Percentiles rank a stretch among this genome's conserved stretches.
phyloP scores from a whole-genome alignment of 2,113 vertebrate species.

The Phainopepla nitens region DNA sequence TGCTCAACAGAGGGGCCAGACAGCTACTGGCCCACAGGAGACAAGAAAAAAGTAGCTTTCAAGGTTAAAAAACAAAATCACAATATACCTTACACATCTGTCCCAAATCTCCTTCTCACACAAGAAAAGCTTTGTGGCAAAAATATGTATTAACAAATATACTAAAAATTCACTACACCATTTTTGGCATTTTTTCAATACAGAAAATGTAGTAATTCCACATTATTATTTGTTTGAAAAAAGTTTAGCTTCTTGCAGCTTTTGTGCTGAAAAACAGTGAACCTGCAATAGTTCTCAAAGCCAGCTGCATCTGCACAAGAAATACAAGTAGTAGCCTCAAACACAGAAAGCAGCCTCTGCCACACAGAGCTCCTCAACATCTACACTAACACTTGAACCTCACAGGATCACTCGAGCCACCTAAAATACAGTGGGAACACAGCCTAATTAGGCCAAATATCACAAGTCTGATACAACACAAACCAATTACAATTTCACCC shows the following conservation, averaged over 20 bases:
- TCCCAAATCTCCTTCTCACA: neutral
- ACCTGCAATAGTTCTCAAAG: neutral
- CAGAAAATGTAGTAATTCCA: neutral
- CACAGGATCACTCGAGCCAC: neutral
- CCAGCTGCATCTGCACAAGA: neutral
- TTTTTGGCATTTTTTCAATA: neutral
- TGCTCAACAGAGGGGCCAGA: neutral
- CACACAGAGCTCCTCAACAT: neutral
- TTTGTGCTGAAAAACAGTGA: neutral
- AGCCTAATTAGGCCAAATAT: neutral
- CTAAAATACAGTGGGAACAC: neutral
- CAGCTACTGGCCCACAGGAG: neutral
- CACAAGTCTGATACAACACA: neutral
- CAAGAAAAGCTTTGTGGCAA: neutral
- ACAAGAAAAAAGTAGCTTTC: neutral
- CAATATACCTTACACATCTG: neutral
- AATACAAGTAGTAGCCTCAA: neutral
- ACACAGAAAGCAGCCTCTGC: neutral
- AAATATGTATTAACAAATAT: neutral
- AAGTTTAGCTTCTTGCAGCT: neutral
- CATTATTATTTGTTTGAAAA: neutral
- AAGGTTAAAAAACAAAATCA: neutral
- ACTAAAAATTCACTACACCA: neutral
- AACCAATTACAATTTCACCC: neutral
- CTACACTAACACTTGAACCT: neutral